Evolutionary conservation across 1,140 invertebrate genomes (phyloP), one percentile per base, ranked within the genome.

Genomic region (Lanistes nyassanus): DNA sequence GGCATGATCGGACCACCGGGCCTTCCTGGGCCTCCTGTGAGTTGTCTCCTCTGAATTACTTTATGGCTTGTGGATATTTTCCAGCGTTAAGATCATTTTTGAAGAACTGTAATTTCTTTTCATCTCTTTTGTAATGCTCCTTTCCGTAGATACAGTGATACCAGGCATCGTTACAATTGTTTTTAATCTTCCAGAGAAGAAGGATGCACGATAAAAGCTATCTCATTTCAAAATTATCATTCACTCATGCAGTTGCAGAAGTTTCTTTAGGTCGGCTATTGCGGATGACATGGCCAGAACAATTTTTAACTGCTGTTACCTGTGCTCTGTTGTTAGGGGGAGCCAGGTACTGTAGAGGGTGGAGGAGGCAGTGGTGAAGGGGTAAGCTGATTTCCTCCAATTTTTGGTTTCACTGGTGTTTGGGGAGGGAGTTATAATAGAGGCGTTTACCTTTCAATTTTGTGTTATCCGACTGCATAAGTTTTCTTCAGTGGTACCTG

Each of bases 1-100:
- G 96, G 68, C 95, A 95, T 69, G 94, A 97, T 87, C 34, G 85
- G 85, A 68, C 81, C 82, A 2, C 84, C 85, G n/a, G 85, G 85
- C 58, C 73, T 86, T 42, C 83, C 86, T 47, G 86, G 86, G 23
- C 85, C 85, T 19, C 85, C 85, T 34, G 85, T 87, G 81, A 82
- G 84, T 83, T 73, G 39, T 36, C 39, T 42, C 19, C 51, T 36
- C 19, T 34, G 31, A 29, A 29, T 31, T 36, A 31, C 4, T 34
- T 34, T 34, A 6, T 31, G 7, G 0, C 23, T 9, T 16, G 31
- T 36, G 26, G 31, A 29, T 34, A 23, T 29, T 36, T 21, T 19
- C 62, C 9, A 65, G 31, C n/a, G 23, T 65, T 26, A 21, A 21
- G 19, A 65, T 37, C 62, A 65, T 23, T 16, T 65, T 34, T 34